These are phyloP conservation scores for Drosophila borealis DNA, from an alignment of 2,888 invertebrate species.

Conservation along the genomic window DNA sequence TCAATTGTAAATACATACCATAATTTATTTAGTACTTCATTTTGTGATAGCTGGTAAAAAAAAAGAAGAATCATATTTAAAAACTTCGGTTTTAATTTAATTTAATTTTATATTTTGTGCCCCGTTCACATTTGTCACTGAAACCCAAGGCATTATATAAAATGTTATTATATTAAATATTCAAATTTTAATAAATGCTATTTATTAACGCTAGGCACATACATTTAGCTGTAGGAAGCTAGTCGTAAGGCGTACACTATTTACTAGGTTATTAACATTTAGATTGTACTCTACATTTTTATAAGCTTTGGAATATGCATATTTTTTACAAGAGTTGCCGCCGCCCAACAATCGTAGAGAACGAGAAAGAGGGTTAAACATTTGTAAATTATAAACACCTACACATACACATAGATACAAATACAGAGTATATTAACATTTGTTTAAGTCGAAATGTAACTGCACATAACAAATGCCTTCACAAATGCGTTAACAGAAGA, in stretches of 20 bases:
- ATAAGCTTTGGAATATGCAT: constrained; percentile 45
- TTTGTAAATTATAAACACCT: constrained; percentile 51
- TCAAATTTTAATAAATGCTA: constrained; percentile 44
- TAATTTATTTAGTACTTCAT: constrained; percentile 57
- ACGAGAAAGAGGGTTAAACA: constrained; percentile 38
- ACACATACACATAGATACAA: constrained; percentile 22
- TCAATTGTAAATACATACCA: constrained; percentile 50
- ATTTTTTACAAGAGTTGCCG: constrained; percentile 64
- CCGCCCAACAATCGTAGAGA: constrained; percentile 61
- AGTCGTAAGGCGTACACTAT: constrained; percentile 40
- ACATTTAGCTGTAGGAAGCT: constrained; percentile 33
- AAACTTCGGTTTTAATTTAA: constrained; percentile 11
- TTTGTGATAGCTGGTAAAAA: constrained; percentile 53
- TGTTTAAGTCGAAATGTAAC: constrained; percentile 46
- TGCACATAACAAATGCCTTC: constrained; percentile 71
- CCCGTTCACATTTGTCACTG: constrained; percentile 40
- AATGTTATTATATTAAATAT: constrained; percentile 44
- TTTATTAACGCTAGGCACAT: constrained; percentile 46
- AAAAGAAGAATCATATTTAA: constrained; percentile 23
- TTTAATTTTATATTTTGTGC: constrained; percentile 7
- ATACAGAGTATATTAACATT: constrained; percentile 38
- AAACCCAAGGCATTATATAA: constrained; percentile 31
- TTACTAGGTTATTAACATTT: constrained; percentile 41
- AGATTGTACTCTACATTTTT: constrained; percentile 36
- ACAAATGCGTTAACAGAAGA: constrained; percentile 60